These are phyloP conservation scores for Eurystomus gularis DNA, from an alignment of 2,113 vertebrate genomes.

Conservation along the genomic window DNA sequence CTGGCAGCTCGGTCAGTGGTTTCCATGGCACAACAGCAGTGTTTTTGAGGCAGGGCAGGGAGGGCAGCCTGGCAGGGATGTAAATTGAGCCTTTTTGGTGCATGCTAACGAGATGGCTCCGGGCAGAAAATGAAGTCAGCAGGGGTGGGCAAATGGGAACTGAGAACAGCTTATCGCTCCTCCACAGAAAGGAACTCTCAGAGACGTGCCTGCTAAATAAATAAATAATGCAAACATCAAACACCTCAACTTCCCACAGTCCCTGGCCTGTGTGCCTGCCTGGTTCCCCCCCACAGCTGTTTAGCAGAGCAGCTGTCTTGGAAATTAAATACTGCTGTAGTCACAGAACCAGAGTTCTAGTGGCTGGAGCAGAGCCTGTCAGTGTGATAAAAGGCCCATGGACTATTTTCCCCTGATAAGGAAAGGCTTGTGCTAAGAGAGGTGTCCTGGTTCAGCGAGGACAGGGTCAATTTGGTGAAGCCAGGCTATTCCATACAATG, in stretches of 20 bases:
- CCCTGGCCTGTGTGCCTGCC: neutral
- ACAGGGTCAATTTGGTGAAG: too few relatives aligned
- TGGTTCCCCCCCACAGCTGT: neutral
- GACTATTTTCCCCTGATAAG: neutral
- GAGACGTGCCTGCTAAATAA: neutral
- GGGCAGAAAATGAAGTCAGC: neutral
- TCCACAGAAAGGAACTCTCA: neutral
- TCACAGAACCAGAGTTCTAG: neutral
- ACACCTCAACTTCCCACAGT: neutral
- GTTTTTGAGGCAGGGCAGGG: neutral
- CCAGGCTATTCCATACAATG: too few relatives aligned
- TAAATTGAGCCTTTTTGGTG: neutral
- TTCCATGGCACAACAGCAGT: neutral
- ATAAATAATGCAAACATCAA: constrained; percentile 50
- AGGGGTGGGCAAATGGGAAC: neutral
- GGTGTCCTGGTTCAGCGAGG: too few relatives aligned
- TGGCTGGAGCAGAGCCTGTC: neutral
- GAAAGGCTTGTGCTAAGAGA: neutral
- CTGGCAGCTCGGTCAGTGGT: fast-evolving
- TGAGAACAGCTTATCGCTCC: neutral
- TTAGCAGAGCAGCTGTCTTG: neutral
- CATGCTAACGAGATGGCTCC: neutral
- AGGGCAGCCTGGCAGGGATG: neutral
- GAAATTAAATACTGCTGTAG: neutral
- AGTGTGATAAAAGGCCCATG: neutral